A percentile compares a stretch with the other conserved stretches of the same genome.
These are phyloP conservation scores for Procambarus virginalis DNA, from an alignment of 1,140 invertebrate species.

Conservation along the genomic window DNA sequence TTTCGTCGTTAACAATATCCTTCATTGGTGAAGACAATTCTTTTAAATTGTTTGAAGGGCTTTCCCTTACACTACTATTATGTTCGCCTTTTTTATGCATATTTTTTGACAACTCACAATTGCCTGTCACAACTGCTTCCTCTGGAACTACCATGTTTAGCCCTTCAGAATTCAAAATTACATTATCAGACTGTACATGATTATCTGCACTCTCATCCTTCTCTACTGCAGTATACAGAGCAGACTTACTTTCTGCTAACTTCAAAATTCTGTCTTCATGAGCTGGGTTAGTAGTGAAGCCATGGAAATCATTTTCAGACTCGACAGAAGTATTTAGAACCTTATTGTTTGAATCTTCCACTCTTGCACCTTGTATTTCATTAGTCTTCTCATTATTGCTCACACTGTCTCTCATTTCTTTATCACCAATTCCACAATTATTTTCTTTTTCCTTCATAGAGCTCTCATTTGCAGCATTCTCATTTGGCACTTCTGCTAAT, in stretches of 20 bases:
- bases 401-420: too few species aligned
- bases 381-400: not conserved
- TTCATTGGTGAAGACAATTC: not conserved
- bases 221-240: not conserved
- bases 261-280: not conserved
- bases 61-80: not conserved
- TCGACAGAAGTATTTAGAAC: not conserved
- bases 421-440: not conserved
- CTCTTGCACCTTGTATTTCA: not conserved
- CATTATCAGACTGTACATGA: not conserved
- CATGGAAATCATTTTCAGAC: conserved; percentile 10
- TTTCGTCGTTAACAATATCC: not conserved
- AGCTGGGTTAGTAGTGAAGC: not conserved
- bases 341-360: not conserved
- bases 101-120: not conserved
- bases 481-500: not conserved
- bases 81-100: not conserved
- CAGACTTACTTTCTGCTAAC: not conserved
- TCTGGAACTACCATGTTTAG: not conserved
- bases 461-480: not conserved
- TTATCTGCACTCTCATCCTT: not conserved
- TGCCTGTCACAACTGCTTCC: not conserved
- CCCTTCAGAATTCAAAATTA: not conserved
- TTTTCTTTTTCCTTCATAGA: not conserved
- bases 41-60: not conserved